Conservation (phyloP, 2,113 vertebrate genomes). For the Chlamydotis undulata region DNA sequence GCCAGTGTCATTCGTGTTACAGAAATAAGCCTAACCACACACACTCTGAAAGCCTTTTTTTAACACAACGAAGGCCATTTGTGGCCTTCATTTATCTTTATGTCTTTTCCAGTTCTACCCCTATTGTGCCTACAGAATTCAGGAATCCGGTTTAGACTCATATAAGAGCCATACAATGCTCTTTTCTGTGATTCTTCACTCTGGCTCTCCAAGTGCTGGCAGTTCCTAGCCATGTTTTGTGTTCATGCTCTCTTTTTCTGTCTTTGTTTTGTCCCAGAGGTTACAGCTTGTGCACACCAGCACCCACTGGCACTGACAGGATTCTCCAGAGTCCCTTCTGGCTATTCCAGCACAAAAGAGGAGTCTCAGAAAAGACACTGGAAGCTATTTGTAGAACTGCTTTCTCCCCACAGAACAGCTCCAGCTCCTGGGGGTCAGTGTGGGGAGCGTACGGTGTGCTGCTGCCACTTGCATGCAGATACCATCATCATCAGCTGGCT, state of each 20-base stretch:
- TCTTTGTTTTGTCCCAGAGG: conserved; percentile 9
- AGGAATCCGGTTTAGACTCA: neutral
- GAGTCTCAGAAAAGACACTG: neutral
- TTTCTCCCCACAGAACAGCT: neutral
- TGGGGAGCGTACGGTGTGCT: neutral
- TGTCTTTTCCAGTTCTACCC: neutral
- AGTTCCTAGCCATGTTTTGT: conserved; percentile 5
- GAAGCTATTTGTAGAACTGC: neutral
- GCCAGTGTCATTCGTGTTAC: neutral
- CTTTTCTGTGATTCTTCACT: conserved; percentile 4
- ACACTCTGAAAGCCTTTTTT: neutral
- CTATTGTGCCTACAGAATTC: conserved; percentile 9
- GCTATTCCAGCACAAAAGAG: conserved; percentile 17
- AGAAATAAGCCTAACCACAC: neutral
- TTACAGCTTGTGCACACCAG: neutral
- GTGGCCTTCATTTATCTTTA: conserved; percentile 7
- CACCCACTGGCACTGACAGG: neutral
- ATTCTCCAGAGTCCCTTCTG: conserved; percentile 20
- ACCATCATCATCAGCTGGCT: neutral
- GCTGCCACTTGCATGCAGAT: neutral
- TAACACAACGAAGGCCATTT: neutral
- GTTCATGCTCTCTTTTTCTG: neutral
- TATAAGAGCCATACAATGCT: conserved; percentile 14
- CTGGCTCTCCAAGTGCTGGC: neutral
- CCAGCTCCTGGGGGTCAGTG: neutral